Base-by-base conservation (phyloP, 2,888 invertebrate genomes). In the Heliconius aoede region DNA sequence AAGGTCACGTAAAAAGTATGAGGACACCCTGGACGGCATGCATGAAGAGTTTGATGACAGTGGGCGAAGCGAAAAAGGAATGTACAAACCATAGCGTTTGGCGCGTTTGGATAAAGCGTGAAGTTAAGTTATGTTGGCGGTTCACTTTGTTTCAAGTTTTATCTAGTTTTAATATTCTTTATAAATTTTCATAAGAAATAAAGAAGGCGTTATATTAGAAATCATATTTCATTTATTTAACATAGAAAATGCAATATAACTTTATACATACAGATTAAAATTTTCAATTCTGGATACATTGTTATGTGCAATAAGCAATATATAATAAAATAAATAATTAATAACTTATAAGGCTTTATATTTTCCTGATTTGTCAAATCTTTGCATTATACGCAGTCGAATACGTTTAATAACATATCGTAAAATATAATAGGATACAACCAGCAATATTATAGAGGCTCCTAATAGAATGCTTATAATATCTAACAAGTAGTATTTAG, bases 401-500 rank as follows among this genome's bases (percentile, higher is more conserved):
- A 92, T 74, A 46, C 86, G 84, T 76, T 79, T 88, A 9, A 86
- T 69, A 67, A 86, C 79, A 40, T 73, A 82, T 28, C 86, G 85
- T 40, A 89, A 65, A 13, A 87, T 83, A 21, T 85, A 36, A 72
- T 81, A 88, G 3, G 83, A 76, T 3, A 87, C 55, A 72, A 81
- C 86, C 3, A 90, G 36, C 3, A 79, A 30, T 11, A 85, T 9
- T 26, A 83, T 73, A 62, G 81, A 60, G 11, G 79, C 75, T n/a
- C 82, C 51, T 7, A 87, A 21, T 3, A 90, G 40, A 67, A 88
- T 83, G 58, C 81, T 80, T 3, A 89, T 26, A 7, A 91, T 73
- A 80, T 95, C 94, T 68, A 95, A 72, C 83, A 93, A 82, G 73
- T 90, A 91, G 79, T 94, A 94, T 82, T 90, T 87, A 74, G 87